These are phyloP conservation scores for Silurus asotus DNA, from an alignment of 2,113 vertebrate species.

Conservation along the genomic window DNA sequence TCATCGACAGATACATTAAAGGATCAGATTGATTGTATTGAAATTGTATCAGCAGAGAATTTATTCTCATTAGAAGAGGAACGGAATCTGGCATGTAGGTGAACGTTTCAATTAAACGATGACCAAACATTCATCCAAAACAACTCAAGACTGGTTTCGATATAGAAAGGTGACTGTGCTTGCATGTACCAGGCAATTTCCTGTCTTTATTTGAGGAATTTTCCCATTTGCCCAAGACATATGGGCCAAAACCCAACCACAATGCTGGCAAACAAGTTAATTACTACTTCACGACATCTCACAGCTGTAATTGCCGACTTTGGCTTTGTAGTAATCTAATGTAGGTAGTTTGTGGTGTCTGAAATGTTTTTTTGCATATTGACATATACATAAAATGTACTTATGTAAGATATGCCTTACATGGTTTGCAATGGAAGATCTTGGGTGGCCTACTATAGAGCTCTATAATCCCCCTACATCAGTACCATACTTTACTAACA, in stretches of 20 bases:
- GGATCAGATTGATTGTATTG: neutral
- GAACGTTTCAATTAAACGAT: neutral
- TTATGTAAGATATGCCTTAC: too few species aligned
- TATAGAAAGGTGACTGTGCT: neutral
- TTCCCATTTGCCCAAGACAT: neutral
- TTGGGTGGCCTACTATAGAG: too few species aligned
- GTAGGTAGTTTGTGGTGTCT: neutral
- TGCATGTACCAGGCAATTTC: neutral
- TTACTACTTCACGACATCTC: neutral
- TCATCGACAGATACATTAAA: neutral
- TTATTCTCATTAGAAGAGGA: neutral
- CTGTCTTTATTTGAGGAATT: neutral
- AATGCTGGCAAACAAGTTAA: neutral
- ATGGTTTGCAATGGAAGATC: too few species aligned
- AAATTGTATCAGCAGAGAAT: neutral
- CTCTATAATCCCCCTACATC: too few species aligned
- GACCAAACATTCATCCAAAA: neutral
- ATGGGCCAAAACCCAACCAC: neutral
- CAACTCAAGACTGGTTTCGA: neutral
- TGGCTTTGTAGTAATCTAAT: neutral
- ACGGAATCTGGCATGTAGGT: neutral
- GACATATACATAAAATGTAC: too few species aligned
- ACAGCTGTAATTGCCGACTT: neutral
- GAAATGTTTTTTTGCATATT: neutral
- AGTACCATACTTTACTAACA: too few species aligned